Conservation (phyloP, 2,797 vertebrate species). For the Dryobates pubescens region DNA sequence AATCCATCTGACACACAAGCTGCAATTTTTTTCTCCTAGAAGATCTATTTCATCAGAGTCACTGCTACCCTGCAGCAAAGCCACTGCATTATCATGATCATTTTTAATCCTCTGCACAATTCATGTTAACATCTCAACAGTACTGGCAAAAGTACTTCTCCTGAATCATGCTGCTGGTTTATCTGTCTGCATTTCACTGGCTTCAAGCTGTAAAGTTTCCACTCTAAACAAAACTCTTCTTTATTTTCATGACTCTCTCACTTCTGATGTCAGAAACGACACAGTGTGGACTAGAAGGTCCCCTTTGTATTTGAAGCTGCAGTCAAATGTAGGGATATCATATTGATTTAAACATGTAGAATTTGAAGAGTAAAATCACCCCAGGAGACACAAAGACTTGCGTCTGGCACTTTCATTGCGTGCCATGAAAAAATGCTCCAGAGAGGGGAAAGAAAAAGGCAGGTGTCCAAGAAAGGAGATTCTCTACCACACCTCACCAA, state of each 20-base stretch:
- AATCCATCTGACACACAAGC: background rate
- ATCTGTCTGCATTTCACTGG: background rate
- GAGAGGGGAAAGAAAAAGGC: background rate
- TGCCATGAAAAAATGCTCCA: background rate
- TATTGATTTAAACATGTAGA: background rate
- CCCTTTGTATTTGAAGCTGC: background rate
- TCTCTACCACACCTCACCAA: background rate
- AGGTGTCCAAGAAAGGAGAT: background rate
- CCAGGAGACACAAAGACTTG: background rate
- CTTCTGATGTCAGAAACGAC: background rate
- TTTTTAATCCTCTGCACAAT: background rate
- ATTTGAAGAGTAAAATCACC: background rate
- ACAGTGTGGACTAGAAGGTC: background rate
- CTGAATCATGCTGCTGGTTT: background rate
- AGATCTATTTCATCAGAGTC: background rate
- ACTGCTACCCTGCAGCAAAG: background rate
- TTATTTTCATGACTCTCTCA: background rate
- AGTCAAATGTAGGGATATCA: background rate
- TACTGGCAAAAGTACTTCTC: background rate
- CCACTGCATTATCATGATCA: background rate
- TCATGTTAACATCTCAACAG: background rate
- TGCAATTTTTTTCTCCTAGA: background rate
- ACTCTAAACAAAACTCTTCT: background rate
- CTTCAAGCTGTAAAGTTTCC: background rate
- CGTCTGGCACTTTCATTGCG: background rate